Base-by-base conservation (phyloP, 2,888 invertebrate genomes). In the Caenorhabditis afra region DNA sequence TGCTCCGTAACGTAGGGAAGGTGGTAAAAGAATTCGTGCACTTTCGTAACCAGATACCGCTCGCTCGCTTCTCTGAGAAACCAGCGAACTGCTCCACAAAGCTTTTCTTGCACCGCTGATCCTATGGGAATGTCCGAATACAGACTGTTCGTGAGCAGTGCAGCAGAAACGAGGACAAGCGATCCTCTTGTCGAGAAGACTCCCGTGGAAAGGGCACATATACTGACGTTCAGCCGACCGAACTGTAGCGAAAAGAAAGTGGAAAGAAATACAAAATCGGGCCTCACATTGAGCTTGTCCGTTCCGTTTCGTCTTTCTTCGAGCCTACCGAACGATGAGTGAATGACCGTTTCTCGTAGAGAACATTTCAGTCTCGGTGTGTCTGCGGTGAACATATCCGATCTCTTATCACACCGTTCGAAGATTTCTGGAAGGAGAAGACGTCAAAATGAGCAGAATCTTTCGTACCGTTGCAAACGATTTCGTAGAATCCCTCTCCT, bases 401-500 rank as follows among this genome's bases (percentile, higher is more conserved):
- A 58, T 11, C 29, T 41, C n/a, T n/a, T n/a, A n/a, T n/a, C n/a
- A n/a, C n/a, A n/a, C n/a, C 23, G 10, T 20, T 45, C 45, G 16
- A 45, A 45, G 14, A 11, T 45, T 45, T 45, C 45, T n/a, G 16
- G 12, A 45, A 45, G 14, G 3, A 14, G 4, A 23, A 44, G 14
- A 14, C 18, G 22, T n/a, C n/a, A n/a, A n/a, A n/a, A n/a, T n/a
- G n/a, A n/a, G n/a, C n/a, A n/a, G n/a, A n/a, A n/a, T n/a, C n/a
- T n/a, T n/a, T n/a, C n/a, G n/a, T n/a, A 45, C 58, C 58, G 3
- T 58, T 58, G 1, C 5, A 8, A 20, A 58, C n/a, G 4, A 23
- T 8, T 3, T 18, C 49, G 22, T n/a, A 64, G 12, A 52, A 14
- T 20, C 64, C 64, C 52, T 64, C 64, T 20, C 64, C 64, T 1